Base-by-base conservation (phyloP, 1,140 invertebrate species). In the Hyles vespertilio region DNA sequence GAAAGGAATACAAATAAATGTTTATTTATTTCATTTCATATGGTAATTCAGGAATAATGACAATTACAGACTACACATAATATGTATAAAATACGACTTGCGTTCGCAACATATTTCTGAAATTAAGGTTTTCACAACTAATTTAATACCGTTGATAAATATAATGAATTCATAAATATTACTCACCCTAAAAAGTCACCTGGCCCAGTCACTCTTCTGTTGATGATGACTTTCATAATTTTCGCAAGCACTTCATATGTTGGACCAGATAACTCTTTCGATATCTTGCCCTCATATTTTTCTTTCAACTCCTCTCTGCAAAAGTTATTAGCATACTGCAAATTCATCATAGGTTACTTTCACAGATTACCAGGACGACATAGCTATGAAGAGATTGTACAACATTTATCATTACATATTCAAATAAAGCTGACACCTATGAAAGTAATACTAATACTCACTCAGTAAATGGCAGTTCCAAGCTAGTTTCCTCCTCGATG, bases 181-280 rank as follows among this genome's bases (percentile, higher is more conserved):
- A 72, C 71, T 89, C 91, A 96, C 96, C 97, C 96, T 64, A 94
- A 91, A 87, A 99, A 99, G 66, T 92, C 93, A 44, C 97, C 98
- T 32, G 98, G 98, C 5, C 97, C 96, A 4, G 98, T 99, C 32
- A 99, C 94, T 85, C 99, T 98, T 62, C 97, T 92, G 61, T 97
- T 97, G 6, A 98, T 96, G 47, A 99, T 93, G 47, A 95, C 96
- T 84, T 99, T 99, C 95, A 99, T 99, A 9, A 99, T 93, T 90
- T 96, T 96, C 12, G 97, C 97, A 43, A 99, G 91, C 3, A 99
- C 96, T 90, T 99, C 98, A 87, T 97, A 99, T 11, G 97, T 96
- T 2, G 95, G 96, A 1, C 99, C 99, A 5, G 93, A 94, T 65
- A 99, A 90, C 79, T 98, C 96, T 83, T 98, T 98, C 32, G 94